Evolutionary conservation across 2,113 vertebrate genomes (phyloP).

Genomic region (Beaufortia kweichowensis): DNA sequence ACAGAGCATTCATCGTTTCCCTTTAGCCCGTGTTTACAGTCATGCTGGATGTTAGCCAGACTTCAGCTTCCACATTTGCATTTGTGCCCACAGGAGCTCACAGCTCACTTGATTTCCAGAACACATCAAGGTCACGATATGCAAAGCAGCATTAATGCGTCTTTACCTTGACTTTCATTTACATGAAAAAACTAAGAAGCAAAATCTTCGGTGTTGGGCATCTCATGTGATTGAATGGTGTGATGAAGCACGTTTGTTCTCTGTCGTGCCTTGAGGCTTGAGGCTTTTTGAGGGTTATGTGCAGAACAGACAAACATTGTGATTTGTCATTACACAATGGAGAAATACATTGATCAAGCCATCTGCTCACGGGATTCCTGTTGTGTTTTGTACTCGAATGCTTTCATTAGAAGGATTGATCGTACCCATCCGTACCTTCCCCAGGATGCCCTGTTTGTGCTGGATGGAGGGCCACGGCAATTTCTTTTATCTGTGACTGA

Average conservation of each 20-base stretch:
- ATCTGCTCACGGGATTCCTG: constrained; percentile 55
- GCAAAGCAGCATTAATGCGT: constrained; percentile 52
- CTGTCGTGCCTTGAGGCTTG: neutral
- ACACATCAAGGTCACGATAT: constrained; percentile 59
- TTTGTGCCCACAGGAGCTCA: constrained; percentile 67
- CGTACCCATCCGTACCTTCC: constrained; percentile 45
- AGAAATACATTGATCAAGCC: constrained; percentile 48
- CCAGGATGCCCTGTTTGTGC: constrained; percentile 50
- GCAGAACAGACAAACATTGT: constrained; percentile 49
- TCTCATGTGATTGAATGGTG: neutral
- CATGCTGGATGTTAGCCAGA: constrained; percentile 66
- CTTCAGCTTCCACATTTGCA: constrained; percentile 68
- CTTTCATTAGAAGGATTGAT: constrained; percentile 66
- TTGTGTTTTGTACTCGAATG: constrained; percentile 59
- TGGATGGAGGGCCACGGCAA: constrained; percentile 38
- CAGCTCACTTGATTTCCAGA: constrained; percentile 60
- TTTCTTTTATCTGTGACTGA: constrained; percentile 28
- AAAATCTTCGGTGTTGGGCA: neutral
- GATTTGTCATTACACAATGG: constrained; percentile 42
- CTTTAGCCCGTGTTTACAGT: constrained; percentile 69
- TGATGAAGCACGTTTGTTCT: neutral
- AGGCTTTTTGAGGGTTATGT: constrained; percentile 12
- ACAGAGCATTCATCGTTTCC: constrained; percentile 64
- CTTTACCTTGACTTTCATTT: constrained; percentile 40
- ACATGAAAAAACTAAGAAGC: neutral